Percentiles rank a stretch among this genome's conserved stretches.
These are phyloP conservation scores for Candoia aspera DNA, from an alignment of 2,113 vertebrate genomes.

Conservation along the genomic window DNA sequence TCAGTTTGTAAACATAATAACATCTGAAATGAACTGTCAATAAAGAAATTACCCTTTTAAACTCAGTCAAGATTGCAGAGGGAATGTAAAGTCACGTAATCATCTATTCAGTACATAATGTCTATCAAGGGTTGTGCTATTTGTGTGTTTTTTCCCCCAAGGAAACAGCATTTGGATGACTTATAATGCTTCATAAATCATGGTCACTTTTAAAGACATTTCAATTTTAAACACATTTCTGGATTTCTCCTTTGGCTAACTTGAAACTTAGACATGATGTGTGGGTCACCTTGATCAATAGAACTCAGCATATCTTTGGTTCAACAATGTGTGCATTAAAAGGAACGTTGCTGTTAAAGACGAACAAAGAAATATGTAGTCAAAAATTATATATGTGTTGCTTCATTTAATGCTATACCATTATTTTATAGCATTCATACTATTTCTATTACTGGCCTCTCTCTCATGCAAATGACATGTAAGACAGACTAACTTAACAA, in stretches of 20 bases:
- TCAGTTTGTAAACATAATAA: not conserved
- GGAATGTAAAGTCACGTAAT: not conserved
- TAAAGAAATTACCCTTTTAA: not conserved
- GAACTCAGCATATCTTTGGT: not conserved
- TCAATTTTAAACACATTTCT: not conserved
- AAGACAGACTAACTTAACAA: not conserved
- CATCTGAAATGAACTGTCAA: not conserved
- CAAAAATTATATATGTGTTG: not conserved
- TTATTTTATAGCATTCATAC: conserved; percentile 3
- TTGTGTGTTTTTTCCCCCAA: not conserved
- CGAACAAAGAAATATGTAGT: not conserved
- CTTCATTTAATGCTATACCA: not conserved
- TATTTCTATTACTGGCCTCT: not conserved
- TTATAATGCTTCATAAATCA: conserved; percentile 7
- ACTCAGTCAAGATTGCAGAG: not conserved
- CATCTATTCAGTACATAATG: not conserved
- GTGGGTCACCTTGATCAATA: not conserved
- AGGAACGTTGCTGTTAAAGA: not conserved
- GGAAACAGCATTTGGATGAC: not conserved
- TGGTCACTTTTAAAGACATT: not conserved
- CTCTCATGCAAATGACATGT: not conserved
- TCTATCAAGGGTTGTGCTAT: not conserved
- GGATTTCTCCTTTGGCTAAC: not conserved
- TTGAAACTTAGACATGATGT: not conserved
- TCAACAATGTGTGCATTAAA: not conserved